A percentile compares a stretch with the other conserved stretches of the same genome.
These are phyloP conservation scores for Creontiades dilutus DNA, from an alignment of 2,888 invertebrate species.

Conservation along the genomic window DNA sequence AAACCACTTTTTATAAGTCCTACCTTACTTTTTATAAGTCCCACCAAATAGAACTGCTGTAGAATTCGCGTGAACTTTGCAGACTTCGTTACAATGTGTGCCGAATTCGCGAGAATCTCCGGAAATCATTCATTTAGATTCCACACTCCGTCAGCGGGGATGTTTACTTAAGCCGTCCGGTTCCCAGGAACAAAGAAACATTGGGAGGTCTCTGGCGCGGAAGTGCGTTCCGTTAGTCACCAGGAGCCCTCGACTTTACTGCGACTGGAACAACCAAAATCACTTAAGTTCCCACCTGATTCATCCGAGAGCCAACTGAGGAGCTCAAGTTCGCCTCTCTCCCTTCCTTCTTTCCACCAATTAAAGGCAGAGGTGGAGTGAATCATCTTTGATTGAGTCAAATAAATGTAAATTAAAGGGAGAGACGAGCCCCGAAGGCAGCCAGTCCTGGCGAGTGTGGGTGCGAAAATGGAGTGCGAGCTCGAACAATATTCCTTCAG, in stretches of 20 bases:
- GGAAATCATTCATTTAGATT: too few relatives aligned
- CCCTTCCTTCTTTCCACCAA: constrained; percentile 35
- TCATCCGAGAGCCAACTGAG: not conserved
- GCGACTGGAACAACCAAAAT: not conserved
- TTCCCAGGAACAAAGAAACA: not conserved
- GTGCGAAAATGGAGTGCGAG: constrained; percentile 67
- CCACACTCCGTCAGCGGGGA: not conserved
- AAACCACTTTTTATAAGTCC: too few relatives aligned
- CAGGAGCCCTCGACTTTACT: not conserved
- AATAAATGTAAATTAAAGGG: constrained; percentile 48
- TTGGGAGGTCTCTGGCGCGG: not conserved
- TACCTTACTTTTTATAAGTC: too few relatives aligned
- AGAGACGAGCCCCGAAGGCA: not conserved
- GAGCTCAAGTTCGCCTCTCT: constrained; percentile 39
- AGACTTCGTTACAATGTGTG: too few relatives aligned
- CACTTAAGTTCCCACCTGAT: constrained; percentile 4
- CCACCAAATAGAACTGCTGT: too few relatives aligned
- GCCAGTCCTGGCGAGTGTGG: constrained; percentile 30
- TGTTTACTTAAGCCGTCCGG: not conserved
- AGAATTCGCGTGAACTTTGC: too few relatives aligned
- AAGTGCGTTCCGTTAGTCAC: constrained; percentile 11
- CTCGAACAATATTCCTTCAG: constrained; percentile 55
- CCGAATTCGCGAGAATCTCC: too few relatives aligned
- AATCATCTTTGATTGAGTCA: constrained; percentile 66
- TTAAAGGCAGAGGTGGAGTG: constrained; percentile 58